Percentiles rank a stretch among this genome's conserved stretches.
phyloP scores from a whole-genome alignment of 2,888 invertebrate genomes.

The Plusia festucae region DNA sequence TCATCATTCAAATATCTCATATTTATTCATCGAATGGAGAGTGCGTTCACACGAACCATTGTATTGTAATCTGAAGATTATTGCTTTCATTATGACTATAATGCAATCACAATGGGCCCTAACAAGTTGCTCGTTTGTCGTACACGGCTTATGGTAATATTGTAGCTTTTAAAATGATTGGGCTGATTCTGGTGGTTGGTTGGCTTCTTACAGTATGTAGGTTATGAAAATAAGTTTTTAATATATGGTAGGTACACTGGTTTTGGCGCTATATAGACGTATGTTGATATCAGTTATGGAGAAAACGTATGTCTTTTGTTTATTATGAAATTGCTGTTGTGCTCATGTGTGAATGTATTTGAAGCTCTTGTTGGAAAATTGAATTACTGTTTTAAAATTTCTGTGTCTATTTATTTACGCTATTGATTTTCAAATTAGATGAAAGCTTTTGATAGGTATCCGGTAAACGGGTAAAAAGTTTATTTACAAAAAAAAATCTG shows the following conservation, averaged over 20 bases:
- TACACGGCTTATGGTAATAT: conserved; percentile 51
- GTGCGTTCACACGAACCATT: conserved; percentile 58
- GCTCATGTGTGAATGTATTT: neutral
- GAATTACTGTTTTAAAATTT: neutral
- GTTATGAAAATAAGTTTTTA: too few species aligned
- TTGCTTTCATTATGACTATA: conserved; percentile 59
- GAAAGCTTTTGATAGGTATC: neutral
- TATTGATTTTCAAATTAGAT: neutral
- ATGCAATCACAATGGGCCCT: conserved; percentile 61
- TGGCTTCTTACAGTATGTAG: conserved; percentile 25
- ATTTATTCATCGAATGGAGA: conserved; percentile 36
- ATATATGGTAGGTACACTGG: too few species aligned
- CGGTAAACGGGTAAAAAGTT: neutral
- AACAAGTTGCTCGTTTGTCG: conserved; percentile 55
- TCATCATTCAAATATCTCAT: conserved; percentile 36
- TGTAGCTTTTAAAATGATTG: conserved; percentile 28
- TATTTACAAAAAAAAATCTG: neutral
- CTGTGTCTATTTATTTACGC: neutral
- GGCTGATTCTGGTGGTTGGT: conserved; percentile 25
- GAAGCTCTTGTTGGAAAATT: neutral
- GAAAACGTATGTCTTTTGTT: too few species aligned
- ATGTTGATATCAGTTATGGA: too few species aligned
- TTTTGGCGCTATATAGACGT: too few species aligned
- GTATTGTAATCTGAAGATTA: conserved; percentile 68
- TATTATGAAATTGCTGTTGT: too few species aligned